Evolutionary conservation across 2,888 invertebrate genomes (phyloP), one percentile per base, ranked within the genome.

Genomic region (Clistopyga incitator): DNA sequence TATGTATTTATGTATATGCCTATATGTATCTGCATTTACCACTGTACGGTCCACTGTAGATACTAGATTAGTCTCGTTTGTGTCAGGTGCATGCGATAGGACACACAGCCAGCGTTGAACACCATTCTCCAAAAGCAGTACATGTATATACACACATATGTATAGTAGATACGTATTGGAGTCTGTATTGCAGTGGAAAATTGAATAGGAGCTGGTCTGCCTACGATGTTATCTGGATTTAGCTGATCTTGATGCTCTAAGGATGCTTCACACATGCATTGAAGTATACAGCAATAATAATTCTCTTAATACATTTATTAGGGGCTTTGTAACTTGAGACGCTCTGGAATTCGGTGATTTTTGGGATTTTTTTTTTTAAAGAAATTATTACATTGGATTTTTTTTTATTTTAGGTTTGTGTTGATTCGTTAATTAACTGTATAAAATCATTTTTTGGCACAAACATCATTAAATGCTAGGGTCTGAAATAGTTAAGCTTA

Each of bases 21-120:
- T 56, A 29, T 54, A 25, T 50, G 18, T n/a, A 4, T n/a, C 6
- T 50, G n/a, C n/a, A 50, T 50, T 50, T 50, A 50, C 50, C n/a
- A 56, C 13, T 56, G 56, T 25, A 56, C 15, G 54, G 54, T 54
- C 15, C 20, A 25, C 56, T 25, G 56, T n/a, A 18, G 50, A 18
- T 50, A 50, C 50, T 50, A 50, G 50, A 50, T 50, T 50, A 50
- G 50, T 50, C 50, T 50, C 50, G 50, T 25, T 56, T 25, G 11
- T 25, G 56, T 56, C 56, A 23, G 56, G 20, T 56, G 25, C 56
- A 56, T 25, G 56, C 11, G 56, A 25, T 56, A 56, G 56, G 25
- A 56, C 56, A 56, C 56, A 56, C 18, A 56, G 23, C 56, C 23
- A 56, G 13, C 56, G 1, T 23, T 2, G 23, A 56, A 13, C 56